Conservation (phyloP, 2,888 invertebrate genomes). For the Nudaria mundana region DNA sequence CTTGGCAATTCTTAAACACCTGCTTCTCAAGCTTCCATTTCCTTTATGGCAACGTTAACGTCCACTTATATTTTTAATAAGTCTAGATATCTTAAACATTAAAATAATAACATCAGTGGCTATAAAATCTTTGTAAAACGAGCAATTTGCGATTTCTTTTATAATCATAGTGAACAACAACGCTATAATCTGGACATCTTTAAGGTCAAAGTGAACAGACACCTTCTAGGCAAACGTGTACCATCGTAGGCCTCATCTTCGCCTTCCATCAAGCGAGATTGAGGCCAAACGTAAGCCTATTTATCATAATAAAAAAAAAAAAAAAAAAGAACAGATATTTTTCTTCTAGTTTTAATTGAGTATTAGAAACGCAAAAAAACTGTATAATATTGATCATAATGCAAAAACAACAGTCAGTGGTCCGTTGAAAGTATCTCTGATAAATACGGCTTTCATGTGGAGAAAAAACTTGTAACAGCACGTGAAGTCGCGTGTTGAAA, state of each 20-base stretch:
- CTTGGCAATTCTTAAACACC: slow-evolving; percentile 70
- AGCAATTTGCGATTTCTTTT: slow-evolving; percentile 8
- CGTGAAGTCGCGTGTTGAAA: slow-evolving; percentile 70
- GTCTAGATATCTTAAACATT: too few relatives aligned
- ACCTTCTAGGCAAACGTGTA: too few relatives aligned
- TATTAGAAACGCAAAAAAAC: slow-evolving; percentile 30
- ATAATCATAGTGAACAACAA: slow-evolving; percentile 5
- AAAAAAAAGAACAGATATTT: too few relatives aligned
- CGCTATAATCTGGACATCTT: too few relatives aligned
- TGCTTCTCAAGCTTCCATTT: slow-evolving; percentile 64
- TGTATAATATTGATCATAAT: slow-evolving; percentile 45
- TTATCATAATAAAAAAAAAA: too few relatives aligned
- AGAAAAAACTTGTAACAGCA: slow-evolving; percentile 64
- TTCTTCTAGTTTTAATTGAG: slow-evolving; percentile 24
- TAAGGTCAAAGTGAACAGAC: too few relatives aligned
- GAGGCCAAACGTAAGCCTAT: too few relatives aligned
- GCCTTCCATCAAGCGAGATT: too few relatives aligned
- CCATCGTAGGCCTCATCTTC: too few relatives aligned
- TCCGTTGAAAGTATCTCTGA: slow-evolving; percentile 67
- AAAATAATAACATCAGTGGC: too few relatives aligned
- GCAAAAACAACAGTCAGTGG: slow-evolving; percentile 64
- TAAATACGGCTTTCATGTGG: slow-evolving; percentile 69
- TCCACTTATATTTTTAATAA: too few relatives aligned
- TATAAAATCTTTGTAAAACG: too few relatives aligned
- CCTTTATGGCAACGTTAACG: slow-evolving; percentile 34